Base-by-base conservation (phyloP, 2,888 invertebrate species). In the Tinea pellionella region DNA sequence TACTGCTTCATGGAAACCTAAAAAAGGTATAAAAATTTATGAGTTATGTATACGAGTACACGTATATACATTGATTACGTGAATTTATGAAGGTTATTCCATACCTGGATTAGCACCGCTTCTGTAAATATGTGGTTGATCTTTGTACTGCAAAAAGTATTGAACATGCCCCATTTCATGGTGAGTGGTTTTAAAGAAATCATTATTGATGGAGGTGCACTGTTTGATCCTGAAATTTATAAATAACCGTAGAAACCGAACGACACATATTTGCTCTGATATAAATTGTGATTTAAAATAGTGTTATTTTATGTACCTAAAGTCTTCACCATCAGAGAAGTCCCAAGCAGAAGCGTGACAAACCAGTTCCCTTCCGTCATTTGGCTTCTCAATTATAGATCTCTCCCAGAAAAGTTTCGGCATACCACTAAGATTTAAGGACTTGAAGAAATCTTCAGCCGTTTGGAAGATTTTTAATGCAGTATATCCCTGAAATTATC, bases 271-370 rank as follows among this genome's bases (percentile, higher is more conserved):
- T 2, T 3, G 2, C 63, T 93, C 90, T 78, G 92, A 95, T 59
- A 92, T 74, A n/a, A 89, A 81, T 1, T 94, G 94, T 70, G 8
- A 12, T 41, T 41, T 51, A 15, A n/a, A n/a, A n/a, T n/a, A 16
- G 9, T n/a, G 3, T 51, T 2, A 51, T 51, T 13, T 51, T 41
- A 32, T 4, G 2, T 66, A 92, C 93, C 93, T 91, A 68, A 96
- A 95, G 78, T 97, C 96, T 74, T 94, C 89, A 16, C 89, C 89
- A 64, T 94, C 90, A 65, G 89, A 94, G 72, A 96, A 96, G 73
- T 96, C 96, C 93, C 96, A 96, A n/a, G 96, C 96, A 0, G 94
- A 94, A 0, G 96, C 96, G 68, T 96, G 95, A 70, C 97, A 97
- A 3, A 94, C 86, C 68, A 95, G 79, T 3, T 95, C 93, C 0